Conservation (phyloP, 2,888 invertebrate species). For the Hofmannophila pseudospretella region DNA sequence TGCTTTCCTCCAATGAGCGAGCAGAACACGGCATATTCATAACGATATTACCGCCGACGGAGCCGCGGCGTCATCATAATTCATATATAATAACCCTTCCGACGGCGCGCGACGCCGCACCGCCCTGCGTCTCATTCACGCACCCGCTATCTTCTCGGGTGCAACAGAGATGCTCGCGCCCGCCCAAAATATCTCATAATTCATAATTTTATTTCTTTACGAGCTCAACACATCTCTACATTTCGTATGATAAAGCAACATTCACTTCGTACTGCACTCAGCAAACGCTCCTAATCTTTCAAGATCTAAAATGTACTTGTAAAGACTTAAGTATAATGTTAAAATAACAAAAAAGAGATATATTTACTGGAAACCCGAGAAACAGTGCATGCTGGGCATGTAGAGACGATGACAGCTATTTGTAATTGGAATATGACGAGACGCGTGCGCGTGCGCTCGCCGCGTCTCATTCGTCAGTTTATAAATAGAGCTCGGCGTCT, state of each 20-base stretch:
- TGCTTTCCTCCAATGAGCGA: conserved; percentile 73
- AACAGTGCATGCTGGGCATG: conserved; percentile 51
- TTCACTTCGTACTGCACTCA: conserved; percentile 38
- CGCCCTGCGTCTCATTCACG: conserved; percentile 64
- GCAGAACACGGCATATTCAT: conserved; percentile 74
- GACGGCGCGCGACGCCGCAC: conserved; percentile 50
- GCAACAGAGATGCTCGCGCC: conserved; percentile 54
- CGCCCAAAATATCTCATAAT: conserved; percentile 69
- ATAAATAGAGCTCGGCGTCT: conserved; percentile 75
- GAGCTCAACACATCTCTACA: conserved; percentile 37
- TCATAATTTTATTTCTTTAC: conserved; percentile 72
- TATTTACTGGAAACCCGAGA: conserved; percentile 40
- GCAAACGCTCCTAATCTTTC: conserved; percentile 10
- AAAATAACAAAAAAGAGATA: conserved; percentile 38
- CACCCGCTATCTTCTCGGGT: conserved; percentile 31
- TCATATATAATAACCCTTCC: conserved; percentile 79
- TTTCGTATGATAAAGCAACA: conserved; percentile 42
- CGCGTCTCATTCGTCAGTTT: conserved; percentile 77
- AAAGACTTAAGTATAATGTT: conserved; percentile 1
- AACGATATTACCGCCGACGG: conserved; percentile 76
- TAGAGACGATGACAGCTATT: conserved; percentile 71
- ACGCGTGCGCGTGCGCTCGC: conserved; percentile 70
- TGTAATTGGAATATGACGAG: conserved; percentile 77
- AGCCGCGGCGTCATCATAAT: conserved; percentile 75
- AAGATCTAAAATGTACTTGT: conserved; percentile 10